Evolutionary conservation across 2,888 invertebrate species (phyloP).

Genomic region (Euzophera pinguis): DNA sequence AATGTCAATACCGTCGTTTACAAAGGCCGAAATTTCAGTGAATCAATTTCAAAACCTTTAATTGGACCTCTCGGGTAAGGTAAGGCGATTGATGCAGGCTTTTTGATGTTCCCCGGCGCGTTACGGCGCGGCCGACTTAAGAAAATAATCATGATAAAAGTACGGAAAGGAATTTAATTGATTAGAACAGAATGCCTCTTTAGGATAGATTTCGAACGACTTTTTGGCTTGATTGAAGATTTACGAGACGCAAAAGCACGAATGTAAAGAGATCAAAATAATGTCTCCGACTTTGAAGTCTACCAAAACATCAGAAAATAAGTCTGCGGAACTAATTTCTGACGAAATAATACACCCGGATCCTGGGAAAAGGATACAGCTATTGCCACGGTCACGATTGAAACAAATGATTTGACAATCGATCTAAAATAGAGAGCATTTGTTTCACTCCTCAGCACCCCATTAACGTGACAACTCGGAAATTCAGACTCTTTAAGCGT

Average conservation of each 20-base stretch:
- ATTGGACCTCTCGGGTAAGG: conserved; percentile 55
- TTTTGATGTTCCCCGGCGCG: conserved; percentile 48
- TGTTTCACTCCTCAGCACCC: conserved; percentile 29
- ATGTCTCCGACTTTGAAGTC: not conserved
- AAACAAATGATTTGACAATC: conserved; percentile 57
- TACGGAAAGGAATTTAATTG: conserved; percentile 69
- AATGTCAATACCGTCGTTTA: conserved; percentile 62
- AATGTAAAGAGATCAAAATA: not conserved
- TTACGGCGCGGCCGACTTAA: conserved; percentile 33
- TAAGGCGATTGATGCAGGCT: conserved; percentile 47
- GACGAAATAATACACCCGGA: conserved; percentile 13
- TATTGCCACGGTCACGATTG: conserved; percentile 40
- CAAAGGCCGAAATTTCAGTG: conserved; percentile 52
- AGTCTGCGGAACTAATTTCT: conserved; percentile 1
- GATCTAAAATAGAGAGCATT: conserved; percentile 23
- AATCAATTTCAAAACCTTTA: conserved; percentile 73
- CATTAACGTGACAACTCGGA: conserved; percentile 23
- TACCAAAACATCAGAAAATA: not conserved
- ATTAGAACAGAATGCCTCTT: conserved; percentile 54
- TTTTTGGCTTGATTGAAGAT: conserved; percentile 10
- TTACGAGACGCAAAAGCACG: not conserved
- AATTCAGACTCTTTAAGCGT: conserved; percentile 15
- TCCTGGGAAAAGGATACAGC: conserved; percentile 37
- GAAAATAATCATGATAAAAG: conserved; percentile 60
- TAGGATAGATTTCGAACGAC: conserved; percentile 25